These are phyloP conservation scores for Centropristis striata DNA, from an alignment of 2,113 vertebrate genomes.

Conservation along the genomic window DNA sequence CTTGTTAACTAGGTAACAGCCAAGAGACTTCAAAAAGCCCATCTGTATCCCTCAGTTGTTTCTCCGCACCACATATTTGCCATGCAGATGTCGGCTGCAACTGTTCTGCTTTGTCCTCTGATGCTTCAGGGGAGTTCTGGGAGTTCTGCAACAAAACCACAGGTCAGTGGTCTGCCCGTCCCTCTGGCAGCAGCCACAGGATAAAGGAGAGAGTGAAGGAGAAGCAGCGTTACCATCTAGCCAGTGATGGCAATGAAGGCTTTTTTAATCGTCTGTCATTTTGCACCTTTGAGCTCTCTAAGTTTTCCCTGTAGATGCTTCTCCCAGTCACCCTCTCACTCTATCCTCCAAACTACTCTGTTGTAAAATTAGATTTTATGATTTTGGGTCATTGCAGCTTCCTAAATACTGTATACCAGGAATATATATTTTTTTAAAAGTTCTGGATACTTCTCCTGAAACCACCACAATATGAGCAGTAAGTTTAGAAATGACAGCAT, in stretches of 20 bases:
- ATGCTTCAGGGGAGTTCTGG: slow-evolving; percentile 36
- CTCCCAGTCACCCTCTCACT: slow-evolving; percentile 30
- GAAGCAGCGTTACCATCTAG: slow-evolving; percentile 13
- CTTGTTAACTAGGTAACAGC: slow-evolving; percentile 61
- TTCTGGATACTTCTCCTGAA: slow-evolving; percentile 32
- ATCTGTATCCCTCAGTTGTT: slow-evolving; percentile 41
- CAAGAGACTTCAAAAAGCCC: slow-evolving; percentile 49
- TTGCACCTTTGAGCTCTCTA: slow-evolving; percentile 6
- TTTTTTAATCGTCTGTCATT: slow-evolving; percentile 47
- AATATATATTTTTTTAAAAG: slow-evolving; percentile 17
- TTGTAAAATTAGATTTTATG: slow-evolving; percentile 48
- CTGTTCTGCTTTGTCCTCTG: slow-evolving; percentile 26
- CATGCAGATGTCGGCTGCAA: slow-evolving; percentile 55
- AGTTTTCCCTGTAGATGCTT: slow-evolving; percentile 31
- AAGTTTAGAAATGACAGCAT: slow-evolving; percentile 31
- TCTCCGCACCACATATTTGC: slow-evolving; percentile 4
- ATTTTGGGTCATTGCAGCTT: slow-evolving; percentile 51
- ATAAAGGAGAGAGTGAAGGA: slow-evolving; percentile 14
- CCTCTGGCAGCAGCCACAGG: slow-evolving; percentile 32
- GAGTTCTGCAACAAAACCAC: slow-evolving; percentile 22
- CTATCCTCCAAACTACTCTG: slow-evolving; percentile 33
- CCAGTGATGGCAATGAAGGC: not conserved
- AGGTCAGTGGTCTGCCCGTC: slow-evolving; percentile 44
- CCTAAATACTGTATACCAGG: not conserved
- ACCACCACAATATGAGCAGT: slow-evolving; percentile 8